A percentile compares a stretch with the other conserved stretches of the same genome.
These are phyloP conservation scores for Orthosia gracilis DNA, from an alignment of 2,888 invertebrate genomes.

Conservation along the genomic window DNA sequence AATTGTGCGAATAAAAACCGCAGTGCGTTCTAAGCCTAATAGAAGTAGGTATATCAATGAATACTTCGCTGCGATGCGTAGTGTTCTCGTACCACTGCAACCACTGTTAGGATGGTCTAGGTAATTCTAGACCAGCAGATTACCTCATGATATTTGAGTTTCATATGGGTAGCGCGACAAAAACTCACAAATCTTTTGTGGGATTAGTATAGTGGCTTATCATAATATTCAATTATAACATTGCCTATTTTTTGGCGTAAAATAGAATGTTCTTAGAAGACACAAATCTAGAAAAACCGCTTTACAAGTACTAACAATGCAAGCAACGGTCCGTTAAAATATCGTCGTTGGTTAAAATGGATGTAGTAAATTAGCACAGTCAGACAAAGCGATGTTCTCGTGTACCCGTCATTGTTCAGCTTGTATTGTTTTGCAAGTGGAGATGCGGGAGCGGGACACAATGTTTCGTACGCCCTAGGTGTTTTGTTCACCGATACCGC, in stretches of 20 bases:
- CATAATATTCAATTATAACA: background rate
- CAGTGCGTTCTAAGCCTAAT: too few species aligned
- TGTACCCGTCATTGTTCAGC: constrained; percentile 37
- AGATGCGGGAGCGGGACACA: constrained; percentile 28
- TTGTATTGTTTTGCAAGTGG: constrained; percentile 50
- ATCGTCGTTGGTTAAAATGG: constrained; percentile 22
- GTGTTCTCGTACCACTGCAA: constrained; percentile 8
- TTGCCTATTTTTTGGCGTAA: background rate
- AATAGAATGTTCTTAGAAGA: background rate
- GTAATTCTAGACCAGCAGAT: background rate
- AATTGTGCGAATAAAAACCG: too few species aligned
- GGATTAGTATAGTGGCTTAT: background rate
- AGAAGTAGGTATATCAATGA: background rate
- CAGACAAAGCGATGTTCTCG: constrained; percentile 41
- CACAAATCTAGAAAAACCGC: background rate
- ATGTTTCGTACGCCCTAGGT: constrained; percentile 24
- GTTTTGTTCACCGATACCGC: constrained; percentile 23
- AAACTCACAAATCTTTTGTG: background rate
- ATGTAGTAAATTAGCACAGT: constrained; percentile 34
- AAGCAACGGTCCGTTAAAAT: constrained; percentile 13
- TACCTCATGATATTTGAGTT: background rate
- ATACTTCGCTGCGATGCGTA: background rate
- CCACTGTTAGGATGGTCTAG: background rate
- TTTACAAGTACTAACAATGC: background rate
- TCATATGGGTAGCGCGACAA: background rate